Percentiles rank a stretch among this genome's conserved stretches.
Evolutionary conservation across 2,888 invertebrate genomes (phyloP).

Genomic region (Lamellibrachia columna): DNA sequence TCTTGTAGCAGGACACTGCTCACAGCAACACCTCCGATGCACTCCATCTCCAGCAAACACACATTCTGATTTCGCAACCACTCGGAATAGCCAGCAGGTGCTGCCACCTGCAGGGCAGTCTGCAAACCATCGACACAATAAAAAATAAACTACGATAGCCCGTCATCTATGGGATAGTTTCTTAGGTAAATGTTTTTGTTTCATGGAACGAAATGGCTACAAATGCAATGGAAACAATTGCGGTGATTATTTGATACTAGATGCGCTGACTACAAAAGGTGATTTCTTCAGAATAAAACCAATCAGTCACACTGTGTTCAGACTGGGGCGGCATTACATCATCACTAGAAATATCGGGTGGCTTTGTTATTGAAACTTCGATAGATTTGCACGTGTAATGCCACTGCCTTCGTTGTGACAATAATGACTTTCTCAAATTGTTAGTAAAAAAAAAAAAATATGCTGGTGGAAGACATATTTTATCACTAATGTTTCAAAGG

Average conservation of each 20-base stretch:
- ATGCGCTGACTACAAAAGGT: not conserved
- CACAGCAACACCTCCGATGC: slow-evolving; percentile 43
- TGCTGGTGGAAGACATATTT: too few relatives aligned
- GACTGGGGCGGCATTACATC: not conserved
- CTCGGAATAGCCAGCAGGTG: slow-evolving; percentile 40
- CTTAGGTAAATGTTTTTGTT: too few relatives aligned
- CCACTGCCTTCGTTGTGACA: too few relatives aligned
- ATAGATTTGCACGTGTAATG: too few relatives aligned
- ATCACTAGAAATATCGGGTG: not conserved
- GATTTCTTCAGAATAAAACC: not conserved
- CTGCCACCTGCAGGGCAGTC: slow-evolving; percentile 37
- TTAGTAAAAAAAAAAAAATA: too few relatives aligned
- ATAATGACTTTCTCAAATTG: too few relatives aligned
- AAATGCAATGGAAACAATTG: too few relatives aligned
- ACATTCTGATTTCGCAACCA: slow-evolving; percentile 44
- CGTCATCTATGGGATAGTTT: not conserved
- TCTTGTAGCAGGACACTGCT: slow-evolving; percentile 46
- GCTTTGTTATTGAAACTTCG: not conserved
- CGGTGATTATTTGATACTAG: too few relatives aligned
- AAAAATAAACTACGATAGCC: not conserved
- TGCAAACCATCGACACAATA: slow-evolving; percentile 25
- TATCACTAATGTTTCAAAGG: too few relatives aligned
- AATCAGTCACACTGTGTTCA: not conserved
- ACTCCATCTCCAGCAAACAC: slow-evolving; percentile 43
- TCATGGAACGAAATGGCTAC: too few relatives aligned